phyloP scores from a whole-genome alignment of 2,113 vertebrate genomes.

The Ictalurus furcatus region DNA sequence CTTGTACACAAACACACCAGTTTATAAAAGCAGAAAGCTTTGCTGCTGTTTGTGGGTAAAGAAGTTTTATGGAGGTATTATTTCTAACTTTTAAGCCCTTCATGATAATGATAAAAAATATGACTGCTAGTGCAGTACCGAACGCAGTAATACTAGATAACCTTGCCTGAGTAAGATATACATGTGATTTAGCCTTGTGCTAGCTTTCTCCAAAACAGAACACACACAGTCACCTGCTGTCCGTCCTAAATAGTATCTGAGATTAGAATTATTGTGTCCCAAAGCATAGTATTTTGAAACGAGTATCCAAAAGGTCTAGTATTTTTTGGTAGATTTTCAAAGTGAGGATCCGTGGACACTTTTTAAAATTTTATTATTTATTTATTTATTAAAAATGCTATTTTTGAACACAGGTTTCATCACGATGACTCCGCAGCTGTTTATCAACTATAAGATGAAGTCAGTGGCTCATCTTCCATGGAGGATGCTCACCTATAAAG shows the following conservation, averaged over 20 bases:
- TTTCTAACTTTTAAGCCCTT: background rate
- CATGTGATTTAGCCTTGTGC: background rate
- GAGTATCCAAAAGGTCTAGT: too few relatives aligned
- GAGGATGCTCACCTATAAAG: conserved; percentile 97
- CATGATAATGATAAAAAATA: background rate
- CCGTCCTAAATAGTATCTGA: too few relatives aligned
- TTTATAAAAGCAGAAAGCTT: background rate
- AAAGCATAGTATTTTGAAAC: too few relatives aligned
- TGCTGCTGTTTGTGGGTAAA: background rate
- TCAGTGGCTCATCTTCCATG: conserved; percentile 94
- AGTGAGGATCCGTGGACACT: too few relatives aligned
- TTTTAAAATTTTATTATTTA: too few relatives aligned
- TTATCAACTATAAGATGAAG: conserved; percentile 98
- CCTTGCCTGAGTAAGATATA: background rate
- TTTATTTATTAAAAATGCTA: too few relatives aligned
- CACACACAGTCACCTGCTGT: background rate
- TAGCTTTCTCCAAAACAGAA: background rate
- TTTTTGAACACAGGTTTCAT: conserved; percentile 79
- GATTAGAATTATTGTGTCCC: too few relatives aligned
- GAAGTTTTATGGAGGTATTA: background rate
- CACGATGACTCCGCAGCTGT: conserved; percentile 94
- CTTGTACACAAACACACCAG: background rate
- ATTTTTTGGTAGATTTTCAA: too few relatives aligned
- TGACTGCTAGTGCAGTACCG: background rate
- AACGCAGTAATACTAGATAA: background rate